Conservation (phyloP, 2,888 invertebrate species). For the Oscheius sp. region DNA sequence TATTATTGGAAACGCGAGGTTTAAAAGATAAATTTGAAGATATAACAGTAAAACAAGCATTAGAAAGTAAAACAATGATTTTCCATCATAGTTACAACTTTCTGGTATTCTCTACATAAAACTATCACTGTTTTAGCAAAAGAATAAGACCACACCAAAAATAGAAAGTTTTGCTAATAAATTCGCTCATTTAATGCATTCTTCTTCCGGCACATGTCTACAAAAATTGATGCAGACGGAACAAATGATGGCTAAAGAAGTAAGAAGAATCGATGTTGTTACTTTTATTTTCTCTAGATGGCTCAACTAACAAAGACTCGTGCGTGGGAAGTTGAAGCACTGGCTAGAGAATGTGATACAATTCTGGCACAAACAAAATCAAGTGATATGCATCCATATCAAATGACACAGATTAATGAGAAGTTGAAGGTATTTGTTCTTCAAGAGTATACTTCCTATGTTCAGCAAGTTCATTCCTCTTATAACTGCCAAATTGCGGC, state of each 20-base stretch:
- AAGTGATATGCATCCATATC: slow-evolving; percentile 55
- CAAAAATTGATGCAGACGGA: slow-evolving; percentile 53
- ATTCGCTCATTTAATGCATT: slow-evolving; percentile 30
- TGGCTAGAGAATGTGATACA: slow-evolving; percentile 54
- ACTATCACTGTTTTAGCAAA: background rate
- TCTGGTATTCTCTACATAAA: background rate
- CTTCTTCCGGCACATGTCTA: slow-evolving; percentile 39
- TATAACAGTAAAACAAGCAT: slow-evolving; percentile 5
- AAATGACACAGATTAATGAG: slow-evolving; percentile 60
- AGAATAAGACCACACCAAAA: background rate
- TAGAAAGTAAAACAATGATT: background rate
- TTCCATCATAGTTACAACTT: background rate
- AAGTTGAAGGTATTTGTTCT: slow-evolving; percentile 50
- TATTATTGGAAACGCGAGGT: slow-evolving; percentile 5
- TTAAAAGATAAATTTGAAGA: slow-evolving; percentile 22
- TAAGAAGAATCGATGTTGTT: slow-evolving; percentile 5
- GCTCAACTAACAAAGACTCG: slow-evolving; percentile 54
- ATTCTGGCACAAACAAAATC: slow-evolving; percentile 36
- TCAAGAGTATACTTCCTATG: background rate
- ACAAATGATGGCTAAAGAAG: slow-evolving; percentile 57
- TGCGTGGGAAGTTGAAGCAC: slow-evolving; percentile 59
- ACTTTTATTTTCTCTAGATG: slow-evolving; percentile 43
- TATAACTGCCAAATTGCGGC: slow-evolving; percentile 61
- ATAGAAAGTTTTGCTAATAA: slow-evolving; percentile 23
- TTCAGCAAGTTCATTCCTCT: slow-evolving; percentile 56